Percentiles rank a stretch among this genome's conserved stretches.
phyloP scores from a whole-genome alignment of 2,113 vertebrate genomes.

The Lycocorax pyrrhopterus region DNA sequence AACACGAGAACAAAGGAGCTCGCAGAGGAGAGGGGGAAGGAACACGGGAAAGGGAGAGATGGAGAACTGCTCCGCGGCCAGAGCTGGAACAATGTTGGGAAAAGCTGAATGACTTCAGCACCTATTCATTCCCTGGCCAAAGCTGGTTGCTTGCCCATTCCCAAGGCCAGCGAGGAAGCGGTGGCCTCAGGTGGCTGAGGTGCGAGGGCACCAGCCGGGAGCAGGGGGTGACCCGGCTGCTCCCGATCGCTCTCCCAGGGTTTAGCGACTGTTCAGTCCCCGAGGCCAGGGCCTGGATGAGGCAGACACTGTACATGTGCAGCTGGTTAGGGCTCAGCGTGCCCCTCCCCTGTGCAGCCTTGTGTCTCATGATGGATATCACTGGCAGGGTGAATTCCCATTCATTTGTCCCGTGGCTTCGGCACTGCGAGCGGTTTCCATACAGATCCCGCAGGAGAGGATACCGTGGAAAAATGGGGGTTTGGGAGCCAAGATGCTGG shows the following conservation, averaged over 20 bases:
- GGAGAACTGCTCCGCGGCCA: not conserved
- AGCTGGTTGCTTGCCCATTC: not conserved
- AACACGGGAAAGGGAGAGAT: constrained; percentile 31
- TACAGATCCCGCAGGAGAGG: not conserved
- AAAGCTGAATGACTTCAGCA: not conserved
- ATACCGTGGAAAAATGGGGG: not conserved
- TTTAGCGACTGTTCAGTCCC: not conserved
- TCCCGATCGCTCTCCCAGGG: not conserved
- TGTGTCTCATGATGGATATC: constrained; percentile 8
- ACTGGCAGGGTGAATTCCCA: constrained; percentile 27
- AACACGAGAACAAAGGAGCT: constrained; percentile 62
- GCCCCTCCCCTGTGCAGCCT: constrained; percentile 7
- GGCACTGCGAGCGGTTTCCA: not conserved
- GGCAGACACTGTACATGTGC: constrained; percentile 23
- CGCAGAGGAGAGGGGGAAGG: constrained; percentile 42
- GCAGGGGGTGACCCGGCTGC: not conserved
- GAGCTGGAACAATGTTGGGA: constrained; percentile 41
- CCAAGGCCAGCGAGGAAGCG: not conserved
- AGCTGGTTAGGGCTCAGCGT: constrained; percentile 31
- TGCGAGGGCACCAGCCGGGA: not conserved
- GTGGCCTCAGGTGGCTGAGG: not conserved
- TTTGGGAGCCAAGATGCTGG: constrained; percentile 8
- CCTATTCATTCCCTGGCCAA: not conserved
- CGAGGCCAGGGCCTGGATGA: not conserved
- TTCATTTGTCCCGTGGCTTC: constrained; percentile 24